A percentile compares a stretch with the other conserved stretches of the same genome.
Evolutionary conservation across 2,888 invertebrate species (phyloP).

Genomic region (Holacanthella duospinosa): DNA sequence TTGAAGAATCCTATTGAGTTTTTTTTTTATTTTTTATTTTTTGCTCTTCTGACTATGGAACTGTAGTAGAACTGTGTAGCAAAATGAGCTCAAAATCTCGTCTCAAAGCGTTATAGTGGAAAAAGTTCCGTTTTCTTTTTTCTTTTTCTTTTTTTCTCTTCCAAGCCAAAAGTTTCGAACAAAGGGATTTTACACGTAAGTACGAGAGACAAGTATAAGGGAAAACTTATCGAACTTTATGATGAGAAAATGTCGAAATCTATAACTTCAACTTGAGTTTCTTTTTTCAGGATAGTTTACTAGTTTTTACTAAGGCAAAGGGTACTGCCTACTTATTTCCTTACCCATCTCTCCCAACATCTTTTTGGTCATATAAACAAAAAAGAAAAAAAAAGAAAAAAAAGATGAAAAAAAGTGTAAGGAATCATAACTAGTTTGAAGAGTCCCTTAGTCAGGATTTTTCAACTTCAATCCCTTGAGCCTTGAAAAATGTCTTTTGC

Average conservation of each 20-base stretch:
- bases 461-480: too few species aligned
- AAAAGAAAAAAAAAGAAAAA: too few species aligned
- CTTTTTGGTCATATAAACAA: background rate
- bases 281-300: background rate
- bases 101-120: background rate
- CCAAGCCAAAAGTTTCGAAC: background rate
- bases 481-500: too few species aligned
- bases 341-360: background rate
- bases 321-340: background rate
- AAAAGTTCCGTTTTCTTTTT: background rate
- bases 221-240: slow-evolving; percentile 17
- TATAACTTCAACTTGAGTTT: background rate
- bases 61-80: too few species aligned
- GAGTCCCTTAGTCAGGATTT: too few species aligned
- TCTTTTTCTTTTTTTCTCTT: background rate
- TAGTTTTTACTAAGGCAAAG: background rate
- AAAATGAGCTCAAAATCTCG: background rate
- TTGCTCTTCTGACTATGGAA: too few species aligned
- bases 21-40: too few species aligned
- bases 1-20: too few species aligned
- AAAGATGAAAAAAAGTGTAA: too few species aligned
- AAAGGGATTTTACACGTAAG: background rate
- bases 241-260: slow-evolving; percentile 8
- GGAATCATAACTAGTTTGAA: too few species aligned
- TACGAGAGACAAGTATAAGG: background rate